Evolutionary conservation across 2,888 invertebrate species (phyloP).

Genomic region (Leucoma salicis): DNA sequence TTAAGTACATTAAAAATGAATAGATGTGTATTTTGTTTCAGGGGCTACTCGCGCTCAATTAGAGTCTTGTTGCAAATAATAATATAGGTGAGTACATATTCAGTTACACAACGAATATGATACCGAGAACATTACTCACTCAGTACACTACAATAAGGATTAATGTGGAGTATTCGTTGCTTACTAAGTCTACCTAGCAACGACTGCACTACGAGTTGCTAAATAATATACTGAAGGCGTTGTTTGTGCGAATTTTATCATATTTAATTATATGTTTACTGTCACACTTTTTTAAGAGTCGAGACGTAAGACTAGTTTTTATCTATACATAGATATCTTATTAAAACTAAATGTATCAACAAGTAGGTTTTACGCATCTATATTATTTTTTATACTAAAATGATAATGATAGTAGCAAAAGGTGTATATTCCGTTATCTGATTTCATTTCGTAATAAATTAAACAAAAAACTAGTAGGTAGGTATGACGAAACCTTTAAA

Average conservation of each 20-base stretch:
- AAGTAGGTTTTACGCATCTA: too few relatives aligned
- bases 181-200: slow-evolving; percentile 12
- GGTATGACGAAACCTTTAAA: too few relatives aligned
- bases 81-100: slow-evolving; percentile 37
- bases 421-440: too few relatives aligned
- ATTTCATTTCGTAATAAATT: too few relatives aligned
- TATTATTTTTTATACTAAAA: too few relatives aligned
- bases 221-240: slow-evolving; percentile 4
- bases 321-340: too few relatives aligned
- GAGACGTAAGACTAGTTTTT: not conserved
- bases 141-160: slow-evolving; percentile 15
- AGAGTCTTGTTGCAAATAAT: slow-evolving; percentile 34
- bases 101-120: slow-evolving; percentile 30
- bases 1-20: slow-evolving; percentile 14
- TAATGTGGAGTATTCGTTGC: slow-evolving; percentile 9
- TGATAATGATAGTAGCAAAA: too few relatives aligned
- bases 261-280: not conserved
- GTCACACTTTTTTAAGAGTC: not conserved
- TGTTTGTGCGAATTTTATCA: not conserved
- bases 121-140: slow-evolving; percentile 20
- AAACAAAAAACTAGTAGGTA: too few relatives aligned
- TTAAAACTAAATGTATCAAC: too few relatives aligned
- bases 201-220: slow-evolving; percentile 5
- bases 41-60: slow-evolving; percentile 32
- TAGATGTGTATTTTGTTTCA: slow-evolving; percentile 35